These are phyloP conservation scores for Dryobates pubescens DNA, from an alignment of 2,797 vertebrate species.

Conservation along the genomic window DNA sequence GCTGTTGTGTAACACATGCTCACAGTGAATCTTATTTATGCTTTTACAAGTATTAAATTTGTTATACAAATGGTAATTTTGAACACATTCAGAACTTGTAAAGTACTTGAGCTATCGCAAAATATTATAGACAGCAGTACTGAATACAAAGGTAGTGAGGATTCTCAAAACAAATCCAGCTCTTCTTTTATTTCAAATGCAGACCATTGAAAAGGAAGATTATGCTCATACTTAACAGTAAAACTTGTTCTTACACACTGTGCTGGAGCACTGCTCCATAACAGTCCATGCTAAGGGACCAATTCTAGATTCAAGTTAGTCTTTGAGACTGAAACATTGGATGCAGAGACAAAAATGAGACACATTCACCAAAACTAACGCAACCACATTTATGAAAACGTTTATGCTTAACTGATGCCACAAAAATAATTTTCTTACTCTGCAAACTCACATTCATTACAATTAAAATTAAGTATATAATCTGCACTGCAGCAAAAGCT, in stretches of 20 bases:
- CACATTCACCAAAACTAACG: neutral
- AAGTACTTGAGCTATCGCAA: neutral
- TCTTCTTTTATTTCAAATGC: neutral
- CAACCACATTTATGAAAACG: neutral
- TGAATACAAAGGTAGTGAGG: neutral
- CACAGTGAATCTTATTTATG: neutral
- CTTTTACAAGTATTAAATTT: neutral
- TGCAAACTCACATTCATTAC: neutral
- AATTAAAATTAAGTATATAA: neutral
- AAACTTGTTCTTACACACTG: neutral
- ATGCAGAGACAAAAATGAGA: neutral
- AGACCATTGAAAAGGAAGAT: neutral
- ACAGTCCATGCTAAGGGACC: neutral
- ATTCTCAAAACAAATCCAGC: neutral
- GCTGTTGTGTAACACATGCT: neutral
- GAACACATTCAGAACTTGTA: neutral
- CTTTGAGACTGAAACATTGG: neutral
- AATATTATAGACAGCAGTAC: neutral
- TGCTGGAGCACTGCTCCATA: neutral
- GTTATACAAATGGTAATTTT: neutral
- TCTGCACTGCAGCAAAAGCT: neutral
- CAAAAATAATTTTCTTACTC: neutral
- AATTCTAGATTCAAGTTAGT: neutral
- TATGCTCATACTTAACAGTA: neutral
- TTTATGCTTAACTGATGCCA: neutral